These are phyloP conservation scores for Drosophila tripunctata DNA, from an alignment of 2,888 invertebrate genomes.

Conservation along the genomic window DNA sequence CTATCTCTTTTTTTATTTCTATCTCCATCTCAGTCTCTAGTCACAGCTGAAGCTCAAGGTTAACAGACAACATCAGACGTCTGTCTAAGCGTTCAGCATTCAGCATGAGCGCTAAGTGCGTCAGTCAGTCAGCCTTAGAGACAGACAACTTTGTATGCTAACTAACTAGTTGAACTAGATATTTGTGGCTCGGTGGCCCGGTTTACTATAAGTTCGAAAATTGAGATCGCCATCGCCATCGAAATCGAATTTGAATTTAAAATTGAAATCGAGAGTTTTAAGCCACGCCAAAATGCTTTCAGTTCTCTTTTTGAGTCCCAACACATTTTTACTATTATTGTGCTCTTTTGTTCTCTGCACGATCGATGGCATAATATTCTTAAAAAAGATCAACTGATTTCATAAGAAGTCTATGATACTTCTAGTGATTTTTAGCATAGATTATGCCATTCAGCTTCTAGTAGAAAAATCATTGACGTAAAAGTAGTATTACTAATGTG, in stretches of 20 bases:
- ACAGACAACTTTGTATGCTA: slow-evolving; percentile 59
- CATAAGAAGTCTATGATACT: too few relatives aligned
- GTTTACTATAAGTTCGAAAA: slow-evolving; percentile 22
- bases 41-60: slow-evolving; percentile 59
- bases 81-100: slow-evolving; percentile 9
- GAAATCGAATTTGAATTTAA: background rate
- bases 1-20: background rate
- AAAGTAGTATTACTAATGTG: too few relatives aligned
- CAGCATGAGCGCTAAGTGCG: slow-evolving; percentile 8
- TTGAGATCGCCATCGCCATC: slow-evolving; percentile 5
- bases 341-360: background rate
- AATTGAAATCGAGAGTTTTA: background rate
- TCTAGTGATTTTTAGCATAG: too few relatives aligned
- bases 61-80: slow-evolving; percentile 37
- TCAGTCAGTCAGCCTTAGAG: slow-evolving; percentile 29
- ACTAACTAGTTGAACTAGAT: slow-evolving; percentile 76
- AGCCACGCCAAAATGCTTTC: background rate
- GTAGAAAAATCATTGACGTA: too few relatives aligned
- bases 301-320: background rate
- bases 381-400: too few relatives aligned
- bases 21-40: background rate
- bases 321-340: background rate
- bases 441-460: too few relatives aligned
- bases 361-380: too few relatives aligned
- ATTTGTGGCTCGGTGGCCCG: slow-evolving; percentile 31